Percentiles rank a stretch among this genome's conserved stretches.
Evolutionary conservation across 2,797 vertebrate genomes (phyloP).

Genomic region (Tadarida brasiliensis): DNA sequence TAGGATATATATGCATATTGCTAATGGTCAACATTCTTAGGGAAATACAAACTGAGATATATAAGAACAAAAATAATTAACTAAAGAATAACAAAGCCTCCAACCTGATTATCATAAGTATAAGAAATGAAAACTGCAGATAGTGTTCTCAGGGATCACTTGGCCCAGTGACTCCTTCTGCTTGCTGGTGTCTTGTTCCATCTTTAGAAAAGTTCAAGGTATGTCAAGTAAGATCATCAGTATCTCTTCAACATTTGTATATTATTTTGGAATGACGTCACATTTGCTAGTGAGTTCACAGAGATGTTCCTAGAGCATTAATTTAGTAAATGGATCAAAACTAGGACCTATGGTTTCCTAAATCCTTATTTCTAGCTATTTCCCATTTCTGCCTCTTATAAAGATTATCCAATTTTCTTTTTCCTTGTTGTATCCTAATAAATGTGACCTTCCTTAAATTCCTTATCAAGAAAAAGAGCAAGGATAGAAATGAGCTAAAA

Average conservation of each 20-base stretch:
- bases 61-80: not conserved
- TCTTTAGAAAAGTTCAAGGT: not conserved
- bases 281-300: not conserved
- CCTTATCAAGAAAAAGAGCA: not conserved
- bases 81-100: not conserved
- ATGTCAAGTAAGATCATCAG: not conserved
- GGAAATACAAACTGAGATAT: constrained; percentile 22
- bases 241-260: not conserved
- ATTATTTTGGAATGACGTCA: not conserved
- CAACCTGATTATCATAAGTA: not conserved
- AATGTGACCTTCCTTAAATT: not conserved
- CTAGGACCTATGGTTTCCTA: not conserved
- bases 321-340: not conserved
- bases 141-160: not conserved
- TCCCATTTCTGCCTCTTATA: not conserved
- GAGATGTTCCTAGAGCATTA: not conserved
- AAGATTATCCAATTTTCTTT: not conserved
- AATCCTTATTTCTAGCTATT: not conserved
- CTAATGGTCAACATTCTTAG: not conserved
- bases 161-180: not conserved
- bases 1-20: not conserved
- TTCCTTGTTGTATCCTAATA: not conserved
- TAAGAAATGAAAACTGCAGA: not conserved
- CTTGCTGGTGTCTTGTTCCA: not conserved
- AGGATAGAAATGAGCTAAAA: not conserved